Evolutionary conservation across 53 echinoderm and acorn worm species (phyloP).

Genomic region (Paelopatides confundens): DNA sequence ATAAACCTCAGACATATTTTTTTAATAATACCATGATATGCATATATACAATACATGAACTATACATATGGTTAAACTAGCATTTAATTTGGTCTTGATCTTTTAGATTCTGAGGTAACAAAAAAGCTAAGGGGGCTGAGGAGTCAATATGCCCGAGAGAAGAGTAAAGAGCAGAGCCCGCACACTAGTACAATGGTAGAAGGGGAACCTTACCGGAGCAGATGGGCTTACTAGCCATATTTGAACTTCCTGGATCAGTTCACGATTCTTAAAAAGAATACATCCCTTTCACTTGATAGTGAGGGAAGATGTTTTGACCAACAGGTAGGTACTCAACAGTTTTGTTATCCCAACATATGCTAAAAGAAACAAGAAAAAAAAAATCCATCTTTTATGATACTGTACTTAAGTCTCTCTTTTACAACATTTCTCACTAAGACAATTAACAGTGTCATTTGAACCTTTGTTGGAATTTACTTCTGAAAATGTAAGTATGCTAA

Average conservation of each 20-base stretch:
- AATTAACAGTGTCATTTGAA: too few relatives aligned
- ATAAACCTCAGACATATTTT: too few relatives aligned
- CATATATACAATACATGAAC: too few relatives aligned
- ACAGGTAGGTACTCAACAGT: not conserved
- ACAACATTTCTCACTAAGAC: too few relatives aligned
- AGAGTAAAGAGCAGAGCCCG: not conserved
- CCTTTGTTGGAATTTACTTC: too few relatives aligned
- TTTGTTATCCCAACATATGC: not conserved
- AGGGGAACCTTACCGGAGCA: not conserved
- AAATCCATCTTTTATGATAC: too few relatives aligned
- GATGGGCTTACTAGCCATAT: not conserved
- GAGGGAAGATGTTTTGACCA: not conserved
- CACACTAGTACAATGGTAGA: not conserved
- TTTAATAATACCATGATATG: too few relatives aligned
- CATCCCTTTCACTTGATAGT: not conserved
- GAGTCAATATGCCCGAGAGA: slow-evolving; percentile 25
- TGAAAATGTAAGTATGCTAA: too few relatives aligned
- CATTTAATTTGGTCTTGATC: not conserved
- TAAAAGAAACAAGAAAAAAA: too few relatives aligned
- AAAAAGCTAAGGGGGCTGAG: slow-evolving; percentile 22
- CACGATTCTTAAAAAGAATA: not conserved
- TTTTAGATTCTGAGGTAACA: not conserved
- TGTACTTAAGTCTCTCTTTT: too few relatives aligned
- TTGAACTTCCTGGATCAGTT: slow-evolving; percentile 19
- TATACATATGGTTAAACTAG: too few relatives aligned